Base-by-base conservation (phyloP, 2,888 invertebrate genomes). In the Marasmarcha lunaedactyla region DNA sequence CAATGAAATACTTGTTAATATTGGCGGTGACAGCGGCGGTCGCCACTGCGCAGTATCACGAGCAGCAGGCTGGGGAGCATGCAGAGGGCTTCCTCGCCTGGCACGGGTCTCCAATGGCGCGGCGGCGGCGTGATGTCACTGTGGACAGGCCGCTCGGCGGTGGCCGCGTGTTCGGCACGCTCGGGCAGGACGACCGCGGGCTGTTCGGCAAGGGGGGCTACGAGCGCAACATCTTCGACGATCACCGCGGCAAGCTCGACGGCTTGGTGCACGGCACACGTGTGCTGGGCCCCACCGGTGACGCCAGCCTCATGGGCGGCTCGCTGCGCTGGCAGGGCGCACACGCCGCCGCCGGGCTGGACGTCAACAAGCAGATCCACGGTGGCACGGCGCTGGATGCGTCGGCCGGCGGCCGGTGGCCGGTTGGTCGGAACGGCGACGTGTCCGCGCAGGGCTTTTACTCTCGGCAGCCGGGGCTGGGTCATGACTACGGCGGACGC, bases 151-250 rank as follows among this genome's bases (percentile, higher is more conserved):
- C 55, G 1, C 57, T 53, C 11, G 57, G 61, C 3, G 46, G 54
- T 1, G 65, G 66, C 1, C 43, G 50, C n/a, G 40, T 63, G 27
- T 72, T 69, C 39, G 71, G 71, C 0, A 63, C 59, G 1, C 48
- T 73, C 0, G 72, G 72, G 11, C 52, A 55, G 15, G 64, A 59
- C 15, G 63, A 64, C 39, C 51, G 50, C 7, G 66, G 65, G 6
- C 42, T 71, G 7, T 71, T 58, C 42, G 74, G 73, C 12, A 63
- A 54, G 50, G 73, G 56, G 0, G 76, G 71, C 1, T 76, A 76
- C 46, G 60, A 64, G 36, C 64, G 60, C 33, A 58, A 69, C 11
- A 54, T 76, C 44, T 72, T 72, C 55, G 54, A 76, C 38, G 73
- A 74, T 42, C 34, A 60, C 4, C 66, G 72, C 3, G 74, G 76